Evolutionary conservation across 2,888 invertebrate genomes (phyloP).

Genomic region (Noctua pronuba): DNA sequence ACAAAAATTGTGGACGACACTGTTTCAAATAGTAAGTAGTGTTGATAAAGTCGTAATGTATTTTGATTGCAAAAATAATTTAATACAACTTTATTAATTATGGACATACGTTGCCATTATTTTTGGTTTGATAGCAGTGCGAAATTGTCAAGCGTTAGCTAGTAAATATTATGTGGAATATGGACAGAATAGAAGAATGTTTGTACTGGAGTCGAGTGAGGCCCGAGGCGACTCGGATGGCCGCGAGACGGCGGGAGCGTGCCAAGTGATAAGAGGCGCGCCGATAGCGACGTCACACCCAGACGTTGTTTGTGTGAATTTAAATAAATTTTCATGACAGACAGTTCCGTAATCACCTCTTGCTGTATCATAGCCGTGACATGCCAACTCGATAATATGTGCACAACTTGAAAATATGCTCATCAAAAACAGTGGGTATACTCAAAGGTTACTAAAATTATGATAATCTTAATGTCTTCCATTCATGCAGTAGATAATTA

Average conservation of each 20-base stretch:
- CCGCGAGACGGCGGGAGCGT: constrained; percentile 89
- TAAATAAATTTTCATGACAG: constrained; percentile 91
- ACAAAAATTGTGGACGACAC: constrained; percentile 88
- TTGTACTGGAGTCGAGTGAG: constrained; percentile 81
- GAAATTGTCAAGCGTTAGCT: constrained; percentile 40
- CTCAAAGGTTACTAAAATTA: constrained; percentile 31
- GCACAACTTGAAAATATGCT: constrained; percentile 71
- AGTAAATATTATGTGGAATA: constrained; percentile 73
- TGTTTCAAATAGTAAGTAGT: constrained; percentile 89
- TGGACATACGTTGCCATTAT: constrained; percentile 18
- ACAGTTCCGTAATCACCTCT: constrained; percentile 90
- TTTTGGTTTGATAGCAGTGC: constrained; percentile 21
- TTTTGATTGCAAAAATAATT: constrained; percentile 28
- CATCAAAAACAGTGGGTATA: constrained; percentile 69
- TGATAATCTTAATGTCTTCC: constrained; percentile 35
- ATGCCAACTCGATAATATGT: constrained; percentile 83
- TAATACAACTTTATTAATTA: constrained; percentile 8
- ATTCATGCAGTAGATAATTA: constrained; percentile 22
- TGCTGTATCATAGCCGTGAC: constrained; percentile 85
- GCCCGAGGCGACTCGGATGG: constrained; percentile 83
- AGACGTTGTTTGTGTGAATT: constrained; percentile 91
- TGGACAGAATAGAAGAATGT: constrained; percentile 78
- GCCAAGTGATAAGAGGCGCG: constrained; percentile 91
- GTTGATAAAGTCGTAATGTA: constrained; percentile 53
- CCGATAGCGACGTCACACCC: constrained; percentile 90